A percentile compares a stretch with the other conserved stretches of the same genome.
Evolutionary conservation across 2,113 vertebrate species (phyloP).

Genomic region (Leptodactylus fuscus): DNA sequence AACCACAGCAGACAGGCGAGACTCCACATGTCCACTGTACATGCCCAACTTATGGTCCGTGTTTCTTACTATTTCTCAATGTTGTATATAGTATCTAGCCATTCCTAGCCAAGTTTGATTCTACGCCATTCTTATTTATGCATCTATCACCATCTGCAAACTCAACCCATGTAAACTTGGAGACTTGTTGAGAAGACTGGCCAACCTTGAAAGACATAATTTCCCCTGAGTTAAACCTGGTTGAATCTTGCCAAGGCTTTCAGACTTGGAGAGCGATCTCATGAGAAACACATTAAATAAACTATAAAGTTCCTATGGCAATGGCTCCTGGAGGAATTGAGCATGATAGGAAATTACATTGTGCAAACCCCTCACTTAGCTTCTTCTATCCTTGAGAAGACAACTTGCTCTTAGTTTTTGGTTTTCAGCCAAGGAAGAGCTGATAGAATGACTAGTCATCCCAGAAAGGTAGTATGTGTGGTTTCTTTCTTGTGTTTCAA

Average conservation of each 20-base stretch:
- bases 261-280: background rate
- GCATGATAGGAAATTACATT: background rate
- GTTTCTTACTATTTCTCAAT: background rate
- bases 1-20: constrained; percentile 13
- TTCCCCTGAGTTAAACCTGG: background rate
- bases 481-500: constrained; percentile 11
- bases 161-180: constrained; percentile 21
- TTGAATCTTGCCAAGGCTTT: background rate
- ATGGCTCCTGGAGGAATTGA: background rate
- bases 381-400: background rate
- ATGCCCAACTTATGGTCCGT: background rate
- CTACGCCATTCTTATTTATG: background rate
- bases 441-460: constrained; percentile 23
- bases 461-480: constrained; percentile 1
- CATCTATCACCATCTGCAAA: background rate
- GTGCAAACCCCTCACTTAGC: background rate
- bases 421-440: constrained; percentile 13
- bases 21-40: background rate
- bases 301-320: background rate
- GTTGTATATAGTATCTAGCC: background rate
- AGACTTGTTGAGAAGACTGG: background rate
- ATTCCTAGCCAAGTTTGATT: background rate
- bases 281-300: background rate
- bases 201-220: constrained; percentile 1
- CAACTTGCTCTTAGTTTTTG: background rate